Conservation (phyloP, 1,140 invertebrate species). For the Aethina tumida region DNA sequence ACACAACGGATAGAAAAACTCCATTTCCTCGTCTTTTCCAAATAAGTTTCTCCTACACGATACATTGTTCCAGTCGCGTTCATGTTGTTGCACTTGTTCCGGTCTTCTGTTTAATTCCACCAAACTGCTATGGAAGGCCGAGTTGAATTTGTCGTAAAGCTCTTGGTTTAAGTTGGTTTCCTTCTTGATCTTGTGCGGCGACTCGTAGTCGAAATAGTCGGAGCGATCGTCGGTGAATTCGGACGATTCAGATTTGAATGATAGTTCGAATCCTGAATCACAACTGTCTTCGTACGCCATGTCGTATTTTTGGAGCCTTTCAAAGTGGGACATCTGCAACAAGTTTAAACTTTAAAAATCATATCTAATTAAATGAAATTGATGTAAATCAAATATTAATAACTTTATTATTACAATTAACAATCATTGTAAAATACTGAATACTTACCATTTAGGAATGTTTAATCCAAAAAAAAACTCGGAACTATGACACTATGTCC, state of each 20-base stretch:
- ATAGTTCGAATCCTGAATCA: conserved; percentile 35
- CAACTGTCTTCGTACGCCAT: conserved; percentile 32
- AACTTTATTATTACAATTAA: background rate
- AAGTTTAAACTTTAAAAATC: too few relatives aligned
- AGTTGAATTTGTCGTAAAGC: conserved; percentile 31
- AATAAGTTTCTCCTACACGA: conserved; percentile 16
- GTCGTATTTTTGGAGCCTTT: conserved; percentile 10
- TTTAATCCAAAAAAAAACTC: background rate
- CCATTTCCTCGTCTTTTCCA: conserved; percentile 14
- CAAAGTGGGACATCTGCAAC: conserved; percentile 22
- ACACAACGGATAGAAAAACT: conserved; percentile 15
- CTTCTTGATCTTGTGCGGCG: conserved; percentile 11
- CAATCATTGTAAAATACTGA: background rate
- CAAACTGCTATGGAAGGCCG: conserved; percentile 27
- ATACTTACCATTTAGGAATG: background rate
- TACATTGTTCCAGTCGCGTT: conserved; percentile 2
- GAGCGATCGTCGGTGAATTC: conserved; percentile 25
- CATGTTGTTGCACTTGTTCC: background rate
- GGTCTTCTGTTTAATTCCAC: conserved; percentile 14
- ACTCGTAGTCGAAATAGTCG: conserved; percentile 24
- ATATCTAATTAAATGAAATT: too few relatives aligned
- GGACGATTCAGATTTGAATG: conserved; percentile 34
- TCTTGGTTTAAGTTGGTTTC: conserved; percentile 18
- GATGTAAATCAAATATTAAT: conserved; percentile 1
- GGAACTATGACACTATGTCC: too few relatives aligned